Conservation (phyloP, 1,140 invertebrate species). For the Maconellicoccus hirsutus region DNA sequence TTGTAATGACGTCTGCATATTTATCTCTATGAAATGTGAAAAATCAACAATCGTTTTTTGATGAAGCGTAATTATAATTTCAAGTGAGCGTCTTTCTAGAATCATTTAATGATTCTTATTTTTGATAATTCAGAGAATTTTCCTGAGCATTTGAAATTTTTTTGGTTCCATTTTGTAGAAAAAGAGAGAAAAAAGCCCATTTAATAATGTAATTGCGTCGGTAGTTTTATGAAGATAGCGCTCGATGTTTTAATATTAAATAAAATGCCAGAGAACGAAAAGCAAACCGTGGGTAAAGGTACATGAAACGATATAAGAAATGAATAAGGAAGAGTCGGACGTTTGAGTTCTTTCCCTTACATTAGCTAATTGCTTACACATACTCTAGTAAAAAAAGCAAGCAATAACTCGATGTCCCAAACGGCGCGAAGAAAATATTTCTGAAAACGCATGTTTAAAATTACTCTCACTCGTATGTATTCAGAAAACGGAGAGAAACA, state of each 20-base stretch:
- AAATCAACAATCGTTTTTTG: slow-evolving; percentile 4
- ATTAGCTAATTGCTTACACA: slow-evolving; percentile 2
- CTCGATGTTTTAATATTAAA: background rate
- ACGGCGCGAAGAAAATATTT: background rate
- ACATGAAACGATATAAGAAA: slow-evolving; percentile 1
- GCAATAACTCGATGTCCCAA: slow-evolving; percentile 7
- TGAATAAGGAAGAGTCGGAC: slow-evolving; percentile 7
- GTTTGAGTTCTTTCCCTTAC: slow-evolving; percentile 6
- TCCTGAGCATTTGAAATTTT: background rate
- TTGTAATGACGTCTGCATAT: background rate
- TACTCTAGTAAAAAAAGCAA: background rate
- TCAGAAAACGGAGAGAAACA: background rate
- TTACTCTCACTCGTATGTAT: background rate
- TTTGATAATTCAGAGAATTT: background rate
- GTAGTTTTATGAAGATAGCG: slow-evolving; percentile 8
- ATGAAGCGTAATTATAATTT: background rate
- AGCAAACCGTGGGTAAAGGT: background rate
- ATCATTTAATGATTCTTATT: no score
- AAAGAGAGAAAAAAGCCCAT: slow-evolving; percentile 4
- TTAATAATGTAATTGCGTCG: slow-evolving; percentile 9
- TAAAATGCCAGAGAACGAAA: background rate
- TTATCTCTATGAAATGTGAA: background rate
- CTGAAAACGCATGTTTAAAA: background rate
- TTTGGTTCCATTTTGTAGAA: background rate
- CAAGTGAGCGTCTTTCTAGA: background rate